Conservation (phyloP, 2,797 vertebrate species). For the Pitangus sulphuratus region DNA sequence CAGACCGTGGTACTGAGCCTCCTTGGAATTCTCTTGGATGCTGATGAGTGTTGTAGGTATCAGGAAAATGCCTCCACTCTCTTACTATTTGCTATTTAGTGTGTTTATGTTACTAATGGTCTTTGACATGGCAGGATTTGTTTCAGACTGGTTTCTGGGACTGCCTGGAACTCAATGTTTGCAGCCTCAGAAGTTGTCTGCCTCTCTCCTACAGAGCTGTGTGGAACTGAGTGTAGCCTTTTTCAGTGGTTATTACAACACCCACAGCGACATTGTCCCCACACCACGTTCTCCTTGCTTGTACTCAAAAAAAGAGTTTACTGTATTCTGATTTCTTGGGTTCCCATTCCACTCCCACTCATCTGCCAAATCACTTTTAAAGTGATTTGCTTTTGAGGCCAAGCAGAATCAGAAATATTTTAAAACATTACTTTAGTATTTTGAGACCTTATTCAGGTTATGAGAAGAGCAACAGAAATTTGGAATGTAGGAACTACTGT, state of each 20-base stretch:
- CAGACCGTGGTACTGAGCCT: neutral
- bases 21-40: neutral
- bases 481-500: neutral
- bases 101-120: neutral
- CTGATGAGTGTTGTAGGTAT: neutral
- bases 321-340: neutral
- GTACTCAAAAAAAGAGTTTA: neutral
- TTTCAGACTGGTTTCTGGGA: neutral
- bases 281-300: neutral
- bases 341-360: neutral
- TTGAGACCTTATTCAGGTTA: neutral
- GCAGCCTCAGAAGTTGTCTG: neutral
- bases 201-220: accelerated
- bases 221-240: neutral
- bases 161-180: neutral
- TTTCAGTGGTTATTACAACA: neutral
- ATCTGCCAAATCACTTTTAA: neutral
- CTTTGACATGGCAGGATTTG: neutral
- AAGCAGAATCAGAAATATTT: neutral
- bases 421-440: neutral
- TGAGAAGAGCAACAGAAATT: neutral
- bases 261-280: neutral
- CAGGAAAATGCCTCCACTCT: neutral
- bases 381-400: neutral
- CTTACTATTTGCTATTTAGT: neutral